phyloP scores from a whole-genome alignment of 2,797 vertebrate genomes.

The Neosilurus mollespiculum region DNA sequence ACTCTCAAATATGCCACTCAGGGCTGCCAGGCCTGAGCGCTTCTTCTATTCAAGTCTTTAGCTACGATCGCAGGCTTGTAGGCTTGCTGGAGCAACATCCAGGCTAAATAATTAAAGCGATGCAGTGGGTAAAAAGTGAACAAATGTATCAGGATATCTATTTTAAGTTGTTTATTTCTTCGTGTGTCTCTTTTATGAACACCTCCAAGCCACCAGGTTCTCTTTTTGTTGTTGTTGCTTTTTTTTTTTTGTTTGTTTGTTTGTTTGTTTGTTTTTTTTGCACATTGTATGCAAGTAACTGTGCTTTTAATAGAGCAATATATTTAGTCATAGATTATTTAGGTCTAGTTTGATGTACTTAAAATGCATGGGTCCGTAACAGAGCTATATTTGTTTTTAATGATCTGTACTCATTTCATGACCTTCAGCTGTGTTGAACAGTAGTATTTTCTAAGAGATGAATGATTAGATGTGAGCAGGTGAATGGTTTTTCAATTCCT shows the following conservation, averaged over 20 bases:
- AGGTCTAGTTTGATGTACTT: slow-evolving; percentile 45
- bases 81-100: slow-evolving; percentile 51
- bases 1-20: slow-evolving; percentile 24
- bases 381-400: slow-evolving; percentile 44
- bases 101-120: slow-evolving; percentile 57
- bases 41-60: slow-evolving; percentile 40
- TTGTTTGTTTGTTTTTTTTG: slow-evolving; percentile 55
- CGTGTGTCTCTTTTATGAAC: slow-evolving; percentile 55
- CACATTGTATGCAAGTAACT: slow-evolving; percentile 57
- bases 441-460: slow-evolving; percentile 50
- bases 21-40: slow-evolving; percentile 52
- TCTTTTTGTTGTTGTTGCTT: slow-evolving; percentile 33
- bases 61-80: slow-evolving; percentile 41
- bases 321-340: slow-evolving; percentile 52
- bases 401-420: slow-evolving; percentile 45
- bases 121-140: slow-evolving; percentile 56
- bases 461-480: slow-evolving; percentile 30
- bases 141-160: slow-evolving; percentile 56
- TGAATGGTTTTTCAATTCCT: slow-evolving; percentile 33
- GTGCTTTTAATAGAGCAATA: slow-evolving; percentile 59
- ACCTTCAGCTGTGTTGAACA: slow-evolving; percentile 40
- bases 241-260: slow-evolving; percentile 44
- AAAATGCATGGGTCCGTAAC: slow-evolving; percentile 50
- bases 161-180: slow-evolving; percentile 57
- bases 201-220: slow-evolving; percentile 54